Evolutionary conservation across 2,797 vertebrate species (phyloP).

Genomic region (Bryconaethiops microstoma): DNA sequence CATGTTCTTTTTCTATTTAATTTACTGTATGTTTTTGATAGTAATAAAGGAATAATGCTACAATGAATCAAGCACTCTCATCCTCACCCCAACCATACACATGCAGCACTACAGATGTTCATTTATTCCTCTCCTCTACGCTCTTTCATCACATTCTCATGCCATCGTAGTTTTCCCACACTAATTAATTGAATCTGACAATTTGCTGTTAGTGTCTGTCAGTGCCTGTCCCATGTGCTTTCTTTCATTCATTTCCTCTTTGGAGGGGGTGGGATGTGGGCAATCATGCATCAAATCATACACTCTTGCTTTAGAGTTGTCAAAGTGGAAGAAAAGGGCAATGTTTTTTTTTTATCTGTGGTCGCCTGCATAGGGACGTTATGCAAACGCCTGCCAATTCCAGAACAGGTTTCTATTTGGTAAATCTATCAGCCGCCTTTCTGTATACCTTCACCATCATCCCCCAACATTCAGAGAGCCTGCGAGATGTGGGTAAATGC

Average conservation of each 20-base stretch:
- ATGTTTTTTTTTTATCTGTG: slow-evolving; percentile 63
- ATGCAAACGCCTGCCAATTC: slow-evolving; percentile 58
- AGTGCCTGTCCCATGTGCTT: slow-evolving; percentile 57
- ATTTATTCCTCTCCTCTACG: neutral
- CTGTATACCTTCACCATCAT: slow-evolving; percentile 40
- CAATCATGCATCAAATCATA: slow-evolving; percentile 58
- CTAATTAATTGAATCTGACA: slow-evolving; percentile 59
- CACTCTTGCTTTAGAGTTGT: slow-evolving; percentile 43
- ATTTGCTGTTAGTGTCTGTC: slow-evolving; percentile 54
- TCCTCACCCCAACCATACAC: neutral
- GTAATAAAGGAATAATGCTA: neutral
- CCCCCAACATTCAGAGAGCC: slow-evolving; percentile 17
- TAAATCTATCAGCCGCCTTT: slow-evolving; percentile 59
- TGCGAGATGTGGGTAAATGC: slow-evolving; percentile 59
- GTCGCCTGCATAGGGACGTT: slow-evolving; percentile 55
- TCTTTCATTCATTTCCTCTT: slow-evolving; percentile 53
- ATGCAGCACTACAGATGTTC: slow-evolving; percentile 2
- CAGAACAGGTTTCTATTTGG: slow-evolving; percentile 63
- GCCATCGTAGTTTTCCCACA: slow-evolving; percentile 58
- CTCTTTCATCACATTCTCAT: slow-evolving; percentile 29
- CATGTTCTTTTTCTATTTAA: neutral
- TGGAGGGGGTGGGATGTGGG: slow-evolving; percentile 4
- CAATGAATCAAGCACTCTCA: neutral
- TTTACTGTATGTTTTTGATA: neutral
- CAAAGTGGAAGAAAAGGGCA: slow-evolving; percentile 62